Evolutionary conservation across 1,140 invertebrate species (phyloP).

Genomic region (Caenorhabditis latens): DNA sequence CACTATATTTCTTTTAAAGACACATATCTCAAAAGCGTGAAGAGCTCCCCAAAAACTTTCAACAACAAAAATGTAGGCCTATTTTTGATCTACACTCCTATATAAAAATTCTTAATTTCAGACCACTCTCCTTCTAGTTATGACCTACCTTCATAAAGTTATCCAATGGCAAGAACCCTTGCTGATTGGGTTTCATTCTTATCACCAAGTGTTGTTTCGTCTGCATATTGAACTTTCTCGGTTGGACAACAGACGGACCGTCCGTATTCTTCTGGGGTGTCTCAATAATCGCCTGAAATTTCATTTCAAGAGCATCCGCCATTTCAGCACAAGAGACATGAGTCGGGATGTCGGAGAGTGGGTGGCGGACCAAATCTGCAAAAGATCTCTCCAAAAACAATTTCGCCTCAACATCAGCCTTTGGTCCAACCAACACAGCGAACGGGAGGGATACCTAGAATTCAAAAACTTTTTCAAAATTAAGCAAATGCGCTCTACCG

Average conservation of each 20-base stretch:
- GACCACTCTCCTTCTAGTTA: not conserved
- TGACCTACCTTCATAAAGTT: slow-evolving; percentile 74
- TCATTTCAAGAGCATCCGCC: slow-evolving; percentile 77
- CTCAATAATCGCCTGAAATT: slow-evolving; percentile 75
- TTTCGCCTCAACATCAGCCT: slow-evolving; percentile 77
- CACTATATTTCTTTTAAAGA: not conserved
- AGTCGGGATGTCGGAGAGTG: slow-evolving; percentile 72
- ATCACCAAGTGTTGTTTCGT: slow-evolving; percentile 72
- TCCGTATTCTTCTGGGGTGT: slow-evolving; percentile 77
- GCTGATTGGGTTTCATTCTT: slow-evolving; percentile 73
- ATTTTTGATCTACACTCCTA: no score
- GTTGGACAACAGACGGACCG: slow-evolving; percentile 72
- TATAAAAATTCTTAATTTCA: no score
- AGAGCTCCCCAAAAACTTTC: no score
- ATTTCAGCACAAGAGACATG: slow-evolving; percentile 72
- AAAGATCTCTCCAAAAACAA: slow-evolving; percentile 77
- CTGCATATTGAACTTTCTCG: slow-evolving; percentile 68
- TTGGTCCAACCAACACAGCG: slow-evolving; percentile 76
- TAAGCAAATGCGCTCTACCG: not conserved
- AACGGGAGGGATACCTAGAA: slow-evolving; percentile 75
- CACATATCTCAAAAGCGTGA: no score
- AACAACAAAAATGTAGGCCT: no score
- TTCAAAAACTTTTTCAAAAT: no score
- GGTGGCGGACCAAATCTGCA: slow-evolving; percentile 73
- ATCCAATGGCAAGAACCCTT: slow-evolving; percentile 72